A percentile compares a stretch with the other conserved stretches of the same genome.
Conservation (phyloP, 2,888 invertebrate species). For the Drosophila bunnanda region DNA sequence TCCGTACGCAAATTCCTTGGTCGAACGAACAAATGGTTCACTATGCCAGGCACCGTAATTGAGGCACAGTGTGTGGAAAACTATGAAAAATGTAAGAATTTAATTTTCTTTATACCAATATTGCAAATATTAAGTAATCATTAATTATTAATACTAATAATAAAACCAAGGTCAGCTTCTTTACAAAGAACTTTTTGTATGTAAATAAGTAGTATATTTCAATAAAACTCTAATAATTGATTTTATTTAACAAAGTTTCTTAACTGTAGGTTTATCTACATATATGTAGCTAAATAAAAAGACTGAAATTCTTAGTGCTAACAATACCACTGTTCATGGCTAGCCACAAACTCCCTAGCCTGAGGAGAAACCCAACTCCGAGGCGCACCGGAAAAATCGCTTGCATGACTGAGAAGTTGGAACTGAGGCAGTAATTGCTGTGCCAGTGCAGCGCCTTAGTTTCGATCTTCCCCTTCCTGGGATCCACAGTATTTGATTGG, state of each 20-base stretch:
- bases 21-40: conserved; percentile 83
- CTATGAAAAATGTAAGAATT: background rate
- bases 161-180: background rate
- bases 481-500: conserved; percentile 41
- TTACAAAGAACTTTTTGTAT: background rate
- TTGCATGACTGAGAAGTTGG: conserved; percentile 56
- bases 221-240: background rate
- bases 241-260: background rate
- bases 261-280: too few relatives aligned
- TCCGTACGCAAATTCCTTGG: conserved; percentile 80
- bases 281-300: too few relatives aligned
- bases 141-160: background rate
- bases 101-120: background rate
- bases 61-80: conserved; percentile 1
- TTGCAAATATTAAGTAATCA: background rate
- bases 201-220: background rate
- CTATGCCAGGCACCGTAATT: conserved; percentile 70
- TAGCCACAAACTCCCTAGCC: conserved; percentile 41
- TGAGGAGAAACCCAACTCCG: conserved; percentile 27
- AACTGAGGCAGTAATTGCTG: conserved; percentile 50
- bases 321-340: conserved; percentile 12
- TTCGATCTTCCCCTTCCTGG: conserved; percentile 55
- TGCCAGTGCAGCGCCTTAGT: conserved; percentile 66
- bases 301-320: too few relatives aligned
- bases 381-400: conserved; percentile 48